Conservation (phyloP, 2,113 vertebrate genomes). For the Eudyptes chrysolophus region DNA sequence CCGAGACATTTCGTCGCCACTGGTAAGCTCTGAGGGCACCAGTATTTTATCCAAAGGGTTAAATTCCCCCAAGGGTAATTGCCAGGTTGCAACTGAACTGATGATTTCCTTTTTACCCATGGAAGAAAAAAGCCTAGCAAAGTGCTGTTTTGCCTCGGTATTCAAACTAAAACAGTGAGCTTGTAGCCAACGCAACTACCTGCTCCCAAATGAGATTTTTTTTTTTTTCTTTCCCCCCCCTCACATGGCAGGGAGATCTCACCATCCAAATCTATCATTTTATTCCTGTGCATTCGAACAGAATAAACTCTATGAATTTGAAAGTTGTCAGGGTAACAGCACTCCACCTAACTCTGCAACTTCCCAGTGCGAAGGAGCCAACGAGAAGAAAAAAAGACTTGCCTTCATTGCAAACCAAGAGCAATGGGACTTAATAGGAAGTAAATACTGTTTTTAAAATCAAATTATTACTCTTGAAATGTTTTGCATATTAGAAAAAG, state of each 20-base stretch:
- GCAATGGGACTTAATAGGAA: neutral
- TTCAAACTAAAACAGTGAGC: neutral
- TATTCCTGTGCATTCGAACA: slow-evolving; percentile 47
- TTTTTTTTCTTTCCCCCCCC: neutral
- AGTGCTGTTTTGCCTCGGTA: neutral
- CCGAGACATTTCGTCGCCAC: neutral
- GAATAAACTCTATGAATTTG: slow-evolving; percentile 49
- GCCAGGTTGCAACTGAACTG: neutral
- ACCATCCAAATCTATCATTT: slow-evolving; percentile 9
- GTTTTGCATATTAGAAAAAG: slow-evolving; percentile 38
- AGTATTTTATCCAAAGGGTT: neutral
- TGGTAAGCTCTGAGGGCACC: neutral
- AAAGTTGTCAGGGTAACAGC: slow-evolving; percentile 64
- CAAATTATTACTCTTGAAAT: slow-evolving; percentile 8
- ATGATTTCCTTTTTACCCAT: neutral
- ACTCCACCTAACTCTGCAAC: slow-evolving; percentile 21
- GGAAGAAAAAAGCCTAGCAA: neutral
- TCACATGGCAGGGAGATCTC: neutral
- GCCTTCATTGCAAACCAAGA: slow-evolving; percentile 6
- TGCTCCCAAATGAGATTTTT: neutral
- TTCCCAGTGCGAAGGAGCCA: slow-evolving; percentile 2
- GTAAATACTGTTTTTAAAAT: slow-evolving; percentile 51
- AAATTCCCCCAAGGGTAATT: neutral
- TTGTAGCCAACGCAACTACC: neutral
- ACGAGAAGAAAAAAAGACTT: neutral